Conservation (phyloP, 2,888 invertebrate genomes). For the Onchidella celtica region DNA sequence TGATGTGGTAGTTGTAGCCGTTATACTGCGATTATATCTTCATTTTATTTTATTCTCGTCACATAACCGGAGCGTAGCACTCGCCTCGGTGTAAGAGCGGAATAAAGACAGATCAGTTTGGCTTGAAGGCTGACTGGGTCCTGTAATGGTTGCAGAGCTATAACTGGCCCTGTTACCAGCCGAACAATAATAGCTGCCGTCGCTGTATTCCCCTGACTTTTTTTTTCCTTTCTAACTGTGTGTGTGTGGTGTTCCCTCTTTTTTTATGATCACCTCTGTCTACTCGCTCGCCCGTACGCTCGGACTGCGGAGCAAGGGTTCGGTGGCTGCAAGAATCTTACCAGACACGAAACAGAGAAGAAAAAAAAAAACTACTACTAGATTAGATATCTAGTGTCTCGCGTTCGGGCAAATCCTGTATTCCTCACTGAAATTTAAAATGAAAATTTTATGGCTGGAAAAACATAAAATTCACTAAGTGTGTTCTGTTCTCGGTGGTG, state of each 20-base stretch:
- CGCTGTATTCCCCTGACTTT: not conserved
- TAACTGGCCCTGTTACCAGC: not conserved
- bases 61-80: not conserved
- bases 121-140: not conserved
- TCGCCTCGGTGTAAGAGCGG: not conserved
- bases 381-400: too few species aligned
- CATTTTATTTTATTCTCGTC: conserved; percentile 33
- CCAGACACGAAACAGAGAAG: too few species aligned
- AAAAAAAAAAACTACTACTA: too few species aligned
- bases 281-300: too few species aligned
- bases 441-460: too few species aligned
- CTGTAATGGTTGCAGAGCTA: not conserved
- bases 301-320: too few species aligned
- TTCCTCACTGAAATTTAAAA: too few species aligned
- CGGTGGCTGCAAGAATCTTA: too few species aligned
- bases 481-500: too few species aligned
- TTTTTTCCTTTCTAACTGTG: not conserved
- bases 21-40: conserved; percentile 28
- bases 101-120: not conserved
- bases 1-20: conserved; percentile 28
- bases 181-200: not conserved
- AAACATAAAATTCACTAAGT: too few species aligned
- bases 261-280: not conserved
- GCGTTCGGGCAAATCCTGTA: too few species aligned
- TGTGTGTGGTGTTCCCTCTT: too few species aligned